Conservation (phyloP, 2,113 vertebrate genomes). For the Macrotis lagotis region DNA sequence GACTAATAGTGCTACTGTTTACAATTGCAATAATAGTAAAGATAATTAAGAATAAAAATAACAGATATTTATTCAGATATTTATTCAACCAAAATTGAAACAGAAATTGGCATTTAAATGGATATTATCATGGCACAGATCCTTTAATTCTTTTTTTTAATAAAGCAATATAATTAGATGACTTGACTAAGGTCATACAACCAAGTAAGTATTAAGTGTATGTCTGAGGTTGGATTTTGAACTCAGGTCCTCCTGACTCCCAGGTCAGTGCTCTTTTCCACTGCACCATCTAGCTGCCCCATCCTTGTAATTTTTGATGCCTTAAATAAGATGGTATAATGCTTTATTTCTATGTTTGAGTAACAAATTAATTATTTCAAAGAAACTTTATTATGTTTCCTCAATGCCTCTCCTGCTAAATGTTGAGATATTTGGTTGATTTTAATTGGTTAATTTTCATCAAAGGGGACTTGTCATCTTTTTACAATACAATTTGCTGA, state of each 20-base stretch:
- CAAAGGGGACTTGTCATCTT: background rate
- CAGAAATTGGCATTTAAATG: background rate
- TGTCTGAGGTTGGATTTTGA: too few species aligned
- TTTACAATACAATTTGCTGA: conserved; percentile 31
- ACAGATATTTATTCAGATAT: background rate
- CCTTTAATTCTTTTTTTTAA: too few species aligned
- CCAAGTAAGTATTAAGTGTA: too few species aligned
- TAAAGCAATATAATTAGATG: too few species aligned
- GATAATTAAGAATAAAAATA: background rate
- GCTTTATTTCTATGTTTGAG: background rate
- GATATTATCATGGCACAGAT: background rate
- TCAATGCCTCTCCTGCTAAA: background rate
- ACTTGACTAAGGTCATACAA: too few species aligned
- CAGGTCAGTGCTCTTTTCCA: too few species aligned
- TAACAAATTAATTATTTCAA: conserved; percentile 30
- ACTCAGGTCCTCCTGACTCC: too few species aligned
- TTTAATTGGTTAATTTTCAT: conserved; percentile 12
- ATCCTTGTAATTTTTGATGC: conserved; percentile 24
- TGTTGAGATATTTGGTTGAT: background rate
- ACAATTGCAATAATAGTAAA: background rate
- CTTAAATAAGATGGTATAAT: background rate
- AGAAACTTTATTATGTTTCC: background rate
- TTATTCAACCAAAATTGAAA: background rate
- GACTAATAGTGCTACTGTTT: background rate
- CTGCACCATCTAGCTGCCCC: too few species aligned